Evolutionary conservation across 1,140 invertebrate genomes (phyloP).

Genomic region (Himalopsyche phryganea): DNA sequence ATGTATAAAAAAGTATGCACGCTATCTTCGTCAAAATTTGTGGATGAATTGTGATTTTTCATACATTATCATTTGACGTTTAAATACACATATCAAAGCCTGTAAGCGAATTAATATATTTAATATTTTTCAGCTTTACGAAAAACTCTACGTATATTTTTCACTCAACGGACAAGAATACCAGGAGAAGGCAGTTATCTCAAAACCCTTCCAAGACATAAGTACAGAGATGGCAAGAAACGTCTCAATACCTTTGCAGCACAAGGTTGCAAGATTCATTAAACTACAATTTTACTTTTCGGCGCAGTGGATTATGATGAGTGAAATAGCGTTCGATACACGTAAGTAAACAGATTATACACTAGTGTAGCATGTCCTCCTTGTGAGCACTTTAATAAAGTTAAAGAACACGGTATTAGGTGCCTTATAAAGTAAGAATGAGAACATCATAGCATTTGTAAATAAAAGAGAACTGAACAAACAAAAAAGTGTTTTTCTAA

Average conservation of each 20-base stretch:
- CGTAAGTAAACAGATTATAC: conserved; percentile 50
- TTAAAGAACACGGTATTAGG: too few relatives aligned
- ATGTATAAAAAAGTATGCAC: too few relatives aligned
- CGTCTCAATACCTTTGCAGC: conserved; percentile 69
- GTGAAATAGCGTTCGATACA: conserved; percentile 80
- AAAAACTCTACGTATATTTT: conserved; percentile 69
- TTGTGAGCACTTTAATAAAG: neutral
- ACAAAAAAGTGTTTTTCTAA: too few relatives aligned
- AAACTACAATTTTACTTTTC: conserved; percentile 76
- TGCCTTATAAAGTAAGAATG: too few relatives aligned
- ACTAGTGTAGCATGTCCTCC: neutral
- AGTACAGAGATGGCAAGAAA: conserved; percentile 65
- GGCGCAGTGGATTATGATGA: conserved; percentile 84
- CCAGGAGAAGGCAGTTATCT: conserved; percentile 54
- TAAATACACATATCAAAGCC: neutral
- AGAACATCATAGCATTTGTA: too few relatives aligned
- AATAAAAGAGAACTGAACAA: too few relatives aligned
- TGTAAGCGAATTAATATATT: neutral
- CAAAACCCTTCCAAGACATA: conserved; percentile 52
- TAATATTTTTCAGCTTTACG: conserved; percentile 60
- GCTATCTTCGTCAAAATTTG: too few relatives aligned
- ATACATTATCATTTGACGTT: neutral
- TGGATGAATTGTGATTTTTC: too few relatives aligned
- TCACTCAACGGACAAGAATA: conserved; percentile 74
- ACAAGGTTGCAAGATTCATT: conserved; percentile 71